Evolutionary conservation across 2,797 vertebrate species (phyloP).

Genomic region (Acrocephalus scirpaceus): DNA sequence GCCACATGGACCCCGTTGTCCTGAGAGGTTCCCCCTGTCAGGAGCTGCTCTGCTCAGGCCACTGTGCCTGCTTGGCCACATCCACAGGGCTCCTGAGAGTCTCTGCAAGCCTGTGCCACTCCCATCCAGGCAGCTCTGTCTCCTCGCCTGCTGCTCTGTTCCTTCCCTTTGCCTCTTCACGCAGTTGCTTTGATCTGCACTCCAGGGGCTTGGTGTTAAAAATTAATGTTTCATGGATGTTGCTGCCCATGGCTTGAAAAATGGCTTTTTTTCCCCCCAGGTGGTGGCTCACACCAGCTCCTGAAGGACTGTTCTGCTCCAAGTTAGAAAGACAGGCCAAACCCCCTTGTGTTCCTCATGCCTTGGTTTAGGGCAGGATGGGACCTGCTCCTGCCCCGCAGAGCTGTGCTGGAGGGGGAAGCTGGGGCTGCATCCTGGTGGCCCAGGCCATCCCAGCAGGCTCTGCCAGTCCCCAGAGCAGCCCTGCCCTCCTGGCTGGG

Average conservation of each 20-base stretch:
- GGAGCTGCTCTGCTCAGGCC: background rate
- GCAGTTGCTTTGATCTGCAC: constrained; percentile 7
- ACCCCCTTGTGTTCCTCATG: background rate
- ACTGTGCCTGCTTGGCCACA: background rate
- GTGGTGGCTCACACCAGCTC: background rate
- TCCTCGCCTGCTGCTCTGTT: background rate
- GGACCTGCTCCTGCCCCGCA: background rate
- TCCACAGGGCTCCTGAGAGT: background rate
- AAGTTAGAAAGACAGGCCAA: background rate
- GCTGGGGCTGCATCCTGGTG: background rate
- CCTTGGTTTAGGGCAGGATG: background rate
- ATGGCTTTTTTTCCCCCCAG: background rate
- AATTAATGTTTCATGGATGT: constrained; percentile 21
- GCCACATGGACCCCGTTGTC: background rate
- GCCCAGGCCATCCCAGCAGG: background rate
- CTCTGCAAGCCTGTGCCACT: accelerated
- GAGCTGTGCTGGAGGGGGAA: background rate
- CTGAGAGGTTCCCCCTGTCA: accelerated
- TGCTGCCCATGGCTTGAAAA: constrained; percentile 9
- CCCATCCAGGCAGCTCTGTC: background rate
- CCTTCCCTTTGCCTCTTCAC: background rate
- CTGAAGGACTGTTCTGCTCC: background rate
- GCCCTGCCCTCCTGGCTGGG: background rate
- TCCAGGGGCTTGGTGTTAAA: constrained; percentile 16
- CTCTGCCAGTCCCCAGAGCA: background rate